Evolutionary conservation across 1,140 invertebrate genomes (phyloP).

Genomic region (Chrysopa pallens): DNA sequence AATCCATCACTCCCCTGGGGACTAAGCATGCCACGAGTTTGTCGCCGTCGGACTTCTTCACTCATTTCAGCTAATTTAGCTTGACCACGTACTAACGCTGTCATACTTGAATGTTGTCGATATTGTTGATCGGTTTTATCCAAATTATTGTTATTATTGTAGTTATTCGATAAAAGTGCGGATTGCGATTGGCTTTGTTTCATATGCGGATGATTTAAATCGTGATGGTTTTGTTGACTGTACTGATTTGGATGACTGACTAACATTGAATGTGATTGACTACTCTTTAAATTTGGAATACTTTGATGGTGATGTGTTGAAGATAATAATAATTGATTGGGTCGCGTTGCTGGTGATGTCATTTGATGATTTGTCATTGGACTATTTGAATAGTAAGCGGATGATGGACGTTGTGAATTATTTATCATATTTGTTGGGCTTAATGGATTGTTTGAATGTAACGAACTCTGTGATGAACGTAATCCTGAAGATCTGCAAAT

Average conservation of each 20-base stretch:
- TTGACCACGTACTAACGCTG: slow-evolving; percentile 36
- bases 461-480: slow-evolving; percentile 22
- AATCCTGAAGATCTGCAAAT: slow-evolving; percentile 22
- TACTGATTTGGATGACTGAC: not conserved
- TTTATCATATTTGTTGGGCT: slow-evolving; percentile 17
- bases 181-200: not conserved
- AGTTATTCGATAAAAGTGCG: not conserved
- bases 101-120: slow-evolving; percentile 17
- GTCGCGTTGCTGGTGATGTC: slow-evolving; percentile 10
- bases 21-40: slow-evolving; percentile 30
- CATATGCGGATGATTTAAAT: not conserved
- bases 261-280: slow-evolving; percentile 2
- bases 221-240: not conserved
- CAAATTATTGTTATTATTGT: not conserved
- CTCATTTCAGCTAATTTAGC: slow-evolving; percentile 70
- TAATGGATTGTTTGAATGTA: slow-evolving; percentile 20
- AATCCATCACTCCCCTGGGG: not conserved
- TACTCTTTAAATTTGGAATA: slow-evolving; percentile 19
- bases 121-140: not conserved
- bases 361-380: slow-evolving; percentile 2
- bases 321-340: not conserved
- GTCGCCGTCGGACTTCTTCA: slow-evolving; percentile 56
- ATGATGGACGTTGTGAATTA: slow-evolving; percentile 22
- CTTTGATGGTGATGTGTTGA: slow-evolving; percentile 13
- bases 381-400: slow-evolving; percentile 22